Base-by-base conservation (phyloP, 2,797 vertebrate genomes). In the Cichlasoma orientale region DNA sequence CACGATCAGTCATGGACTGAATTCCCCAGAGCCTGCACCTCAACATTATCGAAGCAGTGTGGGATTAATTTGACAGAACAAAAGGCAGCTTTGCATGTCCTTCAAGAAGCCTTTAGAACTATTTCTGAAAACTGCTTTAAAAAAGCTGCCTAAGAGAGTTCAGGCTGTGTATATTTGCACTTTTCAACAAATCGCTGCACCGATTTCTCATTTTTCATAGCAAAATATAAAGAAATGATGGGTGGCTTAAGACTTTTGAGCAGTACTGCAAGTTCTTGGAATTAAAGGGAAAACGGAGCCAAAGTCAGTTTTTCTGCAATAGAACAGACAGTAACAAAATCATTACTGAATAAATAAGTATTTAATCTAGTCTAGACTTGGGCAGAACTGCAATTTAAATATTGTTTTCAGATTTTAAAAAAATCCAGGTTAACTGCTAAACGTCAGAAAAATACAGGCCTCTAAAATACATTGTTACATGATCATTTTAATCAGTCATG, bases 251-350 rank as follows among this genome's bases (percentile, higher is more conserved):
- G 57, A 21, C 31, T 59, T 21, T 36, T 19, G 33, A 21, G 21
- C n/a, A n/a, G 21, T 23, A 59, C 12, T 31, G 33, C 21, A 14
- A 33, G 33, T 59, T 21, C 57, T 5, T 38, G n/a, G 33, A 59
- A 59, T 47, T 44, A 44, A 44, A 16, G 4, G 14, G 41, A 44
- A 44, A 44, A 44, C 41, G 1, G 33, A 38, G 12, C 31, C 21
- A 38, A 61, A 61, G 33, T 23, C 38, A 4, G 0, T 41, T 41
- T 18, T 4, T 47, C 44, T 47, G 7, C 14, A 47, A 47, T 18
- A 18, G 7, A 18, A 47, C 1, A 47, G 44, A 38, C 9, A 38
- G 9, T 44, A 16, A 47, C 16, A 47, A 0, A 0, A 61, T 38
- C 36, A 41, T 63, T 44, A 0, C 21, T 44, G 25, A 63, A 18